These are phyloP conservation scores for Drosophila parvula DNA, from an alignment of 1,140 invertebrate species.

Conservation along the genomic window DNA sequence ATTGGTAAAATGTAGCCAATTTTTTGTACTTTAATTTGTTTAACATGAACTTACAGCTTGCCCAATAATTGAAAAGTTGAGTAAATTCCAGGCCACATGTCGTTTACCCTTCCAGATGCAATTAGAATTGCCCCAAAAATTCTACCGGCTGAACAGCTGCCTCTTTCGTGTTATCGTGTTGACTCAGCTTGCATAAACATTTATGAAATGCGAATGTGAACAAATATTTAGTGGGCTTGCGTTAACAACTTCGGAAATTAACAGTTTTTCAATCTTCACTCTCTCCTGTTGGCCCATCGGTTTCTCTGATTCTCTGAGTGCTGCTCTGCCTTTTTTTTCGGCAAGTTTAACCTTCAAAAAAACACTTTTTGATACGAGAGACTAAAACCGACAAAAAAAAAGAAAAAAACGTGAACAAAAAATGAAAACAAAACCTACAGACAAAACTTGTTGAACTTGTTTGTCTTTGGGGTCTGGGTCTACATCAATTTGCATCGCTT, in stretches of 20 bases:
- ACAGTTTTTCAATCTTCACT: slow-evolving; percentile 62
- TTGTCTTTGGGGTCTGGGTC: slow-evolving; percentile 45
- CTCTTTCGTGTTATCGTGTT: slow-evolving; percentile 26
- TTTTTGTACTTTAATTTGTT: background rate
- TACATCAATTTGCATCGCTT: slow-evolving; percentile 59
- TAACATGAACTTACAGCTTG: background rate
- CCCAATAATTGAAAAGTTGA: background rate
- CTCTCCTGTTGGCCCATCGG: slow-evolving; percentile 8
- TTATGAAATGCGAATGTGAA: slow-evolving; percentile 36
- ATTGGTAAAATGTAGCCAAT: background rate
- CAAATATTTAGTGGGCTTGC: slow-evolving; percentile 71
- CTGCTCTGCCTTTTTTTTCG: slow-evolving; percentile 23
- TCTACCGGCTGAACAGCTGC: background rate
- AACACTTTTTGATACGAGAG: slow-evolving; percentile 34
- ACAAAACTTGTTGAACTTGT: slow-evolving; percentile 74
- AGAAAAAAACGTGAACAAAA: too few species aligned
- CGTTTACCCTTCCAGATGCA: slow-evolving; percentile 4
- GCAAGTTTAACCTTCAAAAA: slow-evolving; percentile 69
- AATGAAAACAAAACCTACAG: slow-evolving; percentile 47
- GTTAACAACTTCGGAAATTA: slow-evolving; percentile 67
- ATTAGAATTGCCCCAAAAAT: slow-evolving; percentile 22
- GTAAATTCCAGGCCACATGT: background rate
- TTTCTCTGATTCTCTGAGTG: slow-evolving; percentile 14
- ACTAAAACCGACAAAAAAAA: slow-evolving; percentile 25
- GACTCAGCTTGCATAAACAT: slow-evolving; percentile 67